phyloP scores from a whole-genome alignment of 2,797 vertebrate genomes.

The Hippoglossus hippoglossus region DNA sequence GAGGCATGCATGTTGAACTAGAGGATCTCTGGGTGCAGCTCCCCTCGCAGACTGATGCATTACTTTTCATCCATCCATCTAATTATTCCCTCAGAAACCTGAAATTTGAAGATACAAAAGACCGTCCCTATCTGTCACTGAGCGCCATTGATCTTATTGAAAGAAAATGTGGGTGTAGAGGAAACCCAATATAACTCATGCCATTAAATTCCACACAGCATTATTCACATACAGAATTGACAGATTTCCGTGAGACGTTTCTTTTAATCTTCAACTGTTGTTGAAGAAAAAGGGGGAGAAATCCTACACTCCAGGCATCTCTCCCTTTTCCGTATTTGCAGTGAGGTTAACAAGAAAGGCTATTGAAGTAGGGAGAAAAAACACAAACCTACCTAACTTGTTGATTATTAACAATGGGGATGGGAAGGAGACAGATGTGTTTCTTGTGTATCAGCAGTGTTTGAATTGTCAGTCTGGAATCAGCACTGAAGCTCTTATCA shows the following conservation, averaged over 20 bases:
- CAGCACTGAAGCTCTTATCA: conserved; percentile 72
- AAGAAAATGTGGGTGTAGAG: conserved; percentile 88
- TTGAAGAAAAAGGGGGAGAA: conserved; percentile 79
- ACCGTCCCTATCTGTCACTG: conserved; percentile 87
- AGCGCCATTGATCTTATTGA: conserved; percentile 88
- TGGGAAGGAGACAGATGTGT: conserved; percentile 73
- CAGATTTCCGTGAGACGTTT: conserved; percentile 88
- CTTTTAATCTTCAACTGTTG: conserved; percentile 90
- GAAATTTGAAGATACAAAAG: conserved; percentile 89
- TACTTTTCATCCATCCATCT: conserved; percentile 87
- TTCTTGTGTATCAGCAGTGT: conserved; percentile 71
- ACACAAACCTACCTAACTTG: conserved; percentile 81
- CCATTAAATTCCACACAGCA: conserved; percentile 88
- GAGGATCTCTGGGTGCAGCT: conserved; percentile 82
- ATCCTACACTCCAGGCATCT: conserved; percentile 83
- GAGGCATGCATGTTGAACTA: conserved; percentile 79
- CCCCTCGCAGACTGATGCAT: conserved; percentile 80
- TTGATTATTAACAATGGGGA: conserved; percentile 86
- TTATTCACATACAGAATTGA: conserved; percentile 88
- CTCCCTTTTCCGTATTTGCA: conserved; percentile 83
- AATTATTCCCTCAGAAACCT: conserved; percentile 91
- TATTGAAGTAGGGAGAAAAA: conserved; percentile 82
- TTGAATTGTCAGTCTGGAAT: conserved; percentile 79
- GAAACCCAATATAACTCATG: conserved; percentile 88
- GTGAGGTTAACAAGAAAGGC: conserved; percentile 85